phyloP scores from a whole-genome alignment of 1,140 invertebrate species.

The Proales similis region DNA sequence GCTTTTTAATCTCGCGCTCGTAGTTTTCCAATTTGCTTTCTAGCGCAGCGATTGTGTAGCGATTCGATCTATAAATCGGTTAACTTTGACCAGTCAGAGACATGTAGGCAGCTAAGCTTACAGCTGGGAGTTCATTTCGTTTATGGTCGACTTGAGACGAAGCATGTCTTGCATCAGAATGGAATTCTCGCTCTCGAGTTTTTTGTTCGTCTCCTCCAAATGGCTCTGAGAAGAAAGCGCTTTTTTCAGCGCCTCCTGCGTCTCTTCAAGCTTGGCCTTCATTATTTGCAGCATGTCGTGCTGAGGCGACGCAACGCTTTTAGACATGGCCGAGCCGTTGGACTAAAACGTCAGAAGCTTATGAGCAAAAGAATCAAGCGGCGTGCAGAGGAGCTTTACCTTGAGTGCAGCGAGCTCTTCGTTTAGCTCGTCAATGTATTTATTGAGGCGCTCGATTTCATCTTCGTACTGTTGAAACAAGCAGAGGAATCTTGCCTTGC shows the following conservation, averaged over 20 bases:
- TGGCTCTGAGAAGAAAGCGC: not conserved
- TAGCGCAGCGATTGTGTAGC: conserved; percentile 48
- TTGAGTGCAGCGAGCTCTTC: conserved; percentile 42
- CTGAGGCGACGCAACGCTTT: conserved; percentile 4
- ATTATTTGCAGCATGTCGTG: conserved; percentile 29
- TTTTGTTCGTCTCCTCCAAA: conserved; percentile 30
- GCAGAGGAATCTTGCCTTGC: conserved; percentile 9
- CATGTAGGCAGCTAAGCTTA: conserved; percentile 5
- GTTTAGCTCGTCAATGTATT: conserved; percentile 43
- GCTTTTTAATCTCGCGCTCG: conserved; percentile 46
- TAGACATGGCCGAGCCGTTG: not conserved
- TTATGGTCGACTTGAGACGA: not conserved
- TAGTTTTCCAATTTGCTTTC: conserved; percentile 46
- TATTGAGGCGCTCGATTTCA: conserved; percentile 16
- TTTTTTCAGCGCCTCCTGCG: not conserved
- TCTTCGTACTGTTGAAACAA: conserved; percentile 33
- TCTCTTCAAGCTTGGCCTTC: conserved; percentile 12
- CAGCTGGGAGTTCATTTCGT: conserved; percentile 26
- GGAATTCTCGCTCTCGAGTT: conserved; percentile 23
- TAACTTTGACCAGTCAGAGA: not conserved
- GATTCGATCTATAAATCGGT: conserved; percentile 44
- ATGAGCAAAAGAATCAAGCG: conserved; percentile 29
- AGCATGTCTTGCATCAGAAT: conserved; percentile 1
- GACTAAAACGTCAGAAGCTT: conserved; percentile 7
- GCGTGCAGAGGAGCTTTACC: conserved; percentile 41